phyloP scores from a whole-genome alignment of 1,140 invertebrate species.

The Rhopalosiphum padi region DNA sequence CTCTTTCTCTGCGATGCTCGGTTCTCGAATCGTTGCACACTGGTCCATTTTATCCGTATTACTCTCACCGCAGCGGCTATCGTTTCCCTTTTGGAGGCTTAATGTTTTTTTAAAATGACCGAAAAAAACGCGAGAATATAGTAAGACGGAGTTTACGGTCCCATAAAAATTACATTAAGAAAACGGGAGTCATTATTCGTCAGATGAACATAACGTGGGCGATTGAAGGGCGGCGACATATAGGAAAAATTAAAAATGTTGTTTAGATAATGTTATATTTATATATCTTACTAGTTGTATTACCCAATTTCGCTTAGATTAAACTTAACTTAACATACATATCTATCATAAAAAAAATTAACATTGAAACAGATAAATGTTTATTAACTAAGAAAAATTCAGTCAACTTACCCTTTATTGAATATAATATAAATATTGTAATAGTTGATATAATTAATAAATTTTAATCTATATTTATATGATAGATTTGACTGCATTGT shows the following conservation, averaged over 20 bases:
- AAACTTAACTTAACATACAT: neutral
- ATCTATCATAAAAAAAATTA: neutral
- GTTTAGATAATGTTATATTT: neutral
- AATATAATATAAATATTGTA: neutral
- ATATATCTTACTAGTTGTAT: neutral
- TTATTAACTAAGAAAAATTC: neutral
- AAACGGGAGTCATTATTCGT: constrained; percentile 28
- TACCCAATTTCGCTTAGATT: fast-evolving
- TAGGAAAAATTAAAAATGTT: neutral
- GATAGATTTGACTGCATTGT: neutral
- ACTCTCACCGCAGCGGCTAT: neutral
- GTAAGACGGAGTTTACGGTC: neutral
- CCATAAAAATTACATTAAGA: constrained; percentile 31
- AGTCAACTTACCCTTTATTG: neutral
- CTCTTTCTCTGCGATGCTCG: neutral
- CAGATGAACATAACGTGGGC: neutral
- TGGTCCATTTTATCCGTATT: constrained; percentile 21
- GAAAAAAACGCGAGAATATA: neutral
- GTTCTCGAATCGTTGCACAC: constrained; percentile 46
- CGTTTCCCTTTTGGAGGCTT: neutral
- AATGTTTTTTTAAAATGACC: constrained; percentile 28
- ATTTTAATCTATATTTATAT: neutral
- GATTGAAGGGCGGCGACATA: neutral
- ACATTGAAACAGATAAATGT: neutral
- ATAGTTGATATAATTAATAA: neutral